Evolutionary conservation across 2,888 invertebrate species (phyloP).

Genomic region (Calameuta filiformis): DNA sequence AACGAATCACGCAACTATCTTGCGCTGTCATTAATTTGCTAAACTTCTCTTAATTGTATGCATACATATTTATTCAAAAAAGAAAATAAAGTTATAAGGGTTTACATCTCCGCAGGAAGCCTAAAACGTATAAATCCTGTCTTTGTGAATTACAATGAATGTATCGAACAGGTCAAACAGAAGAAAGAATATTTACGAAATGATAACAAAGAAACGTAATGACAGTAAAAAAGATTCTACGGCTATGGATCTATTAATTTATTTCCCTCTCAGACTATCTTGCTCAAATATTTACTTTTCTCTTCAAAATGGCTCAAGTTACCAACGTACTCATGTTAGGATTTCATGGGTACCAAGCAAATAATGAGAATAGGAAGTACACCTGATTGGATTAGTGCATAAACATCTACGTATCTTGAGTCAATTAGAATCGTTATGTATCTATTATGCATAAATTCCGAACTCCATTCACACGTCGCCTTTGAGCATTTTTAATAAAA

Average conservation of each 20-base stretch:
- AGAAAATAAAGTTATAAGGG: not conserved
- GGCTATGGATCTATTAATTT: not conserved
- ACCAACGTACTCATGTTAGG: too few species aligned
- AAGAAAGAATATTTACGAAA: not conserved
- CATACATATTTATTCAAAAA: not conserved
- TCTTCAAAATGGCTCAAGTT: not conserved
- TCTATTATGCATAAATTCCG: not conserved
- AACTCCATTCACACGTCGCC: not conserved
- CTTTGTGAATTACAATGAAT: not conserved
- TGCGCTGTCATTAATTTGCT: not conserved
- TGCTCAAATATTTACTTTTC: not conserved
- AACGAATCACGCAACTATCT: not conserved
- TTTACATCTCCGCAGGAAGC: not conserved
- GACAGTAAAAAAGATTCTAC: not conserved
- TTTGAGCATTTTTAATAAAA: not conserved
- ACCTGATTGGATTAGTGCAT: not conserved
- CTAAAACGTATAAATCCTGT: not conserved
- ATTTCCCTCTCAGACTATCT: not conserved
- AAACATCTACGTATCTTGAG: not conserved
- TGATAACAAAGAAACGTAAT: not conserved
- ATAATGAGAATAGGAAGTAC: not conserved
- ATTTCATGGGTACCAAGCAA: not conserved
- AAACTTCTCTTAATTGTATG: not conserved
- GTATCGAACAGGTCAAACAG: not conserved
- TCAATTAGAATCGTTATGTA: not conserved